Evolutionary conservation across 2,888 invertebrate genomes (phyloP).

Genomic region (Sesamia inferens): DNA sequence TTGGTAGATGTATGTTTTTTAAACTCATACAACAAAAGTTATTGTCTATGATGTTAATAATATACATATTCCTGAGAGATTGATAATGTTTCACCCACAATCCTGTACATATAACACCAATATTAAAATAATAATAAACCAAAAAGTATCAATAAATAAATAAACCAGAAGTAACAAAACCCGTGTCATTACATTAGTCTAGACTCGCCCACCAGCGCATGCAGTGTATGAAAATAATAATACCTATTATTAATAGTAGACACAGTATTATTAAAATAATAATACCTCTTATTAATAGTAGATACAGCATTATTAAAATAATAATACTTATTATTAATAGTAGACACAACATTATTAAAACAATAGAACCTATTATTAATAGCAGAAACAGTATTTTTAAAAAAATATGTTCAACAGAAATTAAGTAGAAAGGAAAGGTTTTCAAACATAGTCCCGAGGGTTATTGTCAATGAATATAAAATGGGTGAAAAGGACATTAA

Average conservation of each 20-base stretch:
- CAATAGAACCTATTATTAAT: conserved; percentile 23
- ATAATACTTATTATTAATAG: too few species aligned
- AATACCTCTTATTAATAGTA: conserved; percentile 6
- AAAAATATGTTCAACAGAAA: conserved; percentile 17
- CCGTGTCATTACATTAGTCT: conserved; percentile 65
- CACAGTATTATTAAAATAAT: conserved; percentile 18
- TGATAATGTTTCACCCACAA: too few species aligned
- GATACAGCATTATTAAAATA: conserved; percentile 4
- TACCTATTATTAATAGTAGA: not conserved
- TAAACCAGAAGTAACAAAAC: conserved; percentile 67
- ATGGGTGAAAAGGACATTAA: too few species aligned
- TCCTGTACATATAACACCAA: conserved; percentile 20
- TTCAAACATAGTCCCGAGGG: too few species aligned
- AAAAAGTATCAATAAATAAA: conserved; percentile 40
- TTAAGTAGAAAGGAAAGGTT: too few species aligned
- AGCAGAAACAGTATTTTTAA: not conserved
- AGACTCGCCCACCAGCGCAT: conserved; percentile 69
- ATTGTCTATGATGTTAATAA: too few species aligned
- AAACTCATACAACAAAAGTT: too few species aligned
- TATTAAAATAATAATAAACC: conserved; percentile 33
- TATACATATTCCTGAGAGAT: too few species aligned
- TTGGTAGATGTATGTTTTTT: too few species aligned
- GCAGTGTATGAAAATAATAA: conserved; percentile 57
- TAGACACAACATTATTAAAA: conserved; percentile 14
- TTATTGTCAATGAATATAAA: too few species aligned